A percentile compares a stretch with the other conserved stretches of the same genome.
These are phyloP conservation scores for Leucozona laternaria DNA, from an alignment of 2,888 invertebrate genomes.

Conservation along the genomic window DNA sequence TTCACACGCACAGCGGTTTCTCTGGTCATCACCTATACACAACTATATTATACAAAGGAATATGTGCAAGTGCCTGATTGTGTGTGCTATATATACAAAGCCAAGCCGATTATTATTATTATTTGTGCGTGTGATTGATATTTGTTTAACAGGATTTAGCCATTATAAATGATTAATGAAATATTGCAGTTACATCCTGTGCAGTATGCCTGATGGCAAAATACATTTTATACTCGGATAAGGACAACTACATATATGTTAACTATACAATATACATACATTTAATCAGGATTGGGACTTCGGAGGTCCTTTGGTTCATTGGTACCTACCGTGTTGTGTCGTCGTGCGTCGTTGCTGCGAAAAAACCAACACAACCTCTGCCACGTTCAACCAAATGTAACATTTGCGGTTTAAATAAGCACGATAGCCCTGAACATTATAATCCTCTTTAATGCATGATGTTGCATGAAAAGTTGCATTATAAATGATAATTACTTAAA, in stretches of 20 bases:
- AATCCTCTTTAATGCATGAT: slow-evolving; percentile 63
- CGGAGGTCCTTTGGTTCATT: neutral
- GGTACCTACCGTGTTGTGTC: neutral
- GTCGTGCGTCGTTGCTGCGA: neutral
- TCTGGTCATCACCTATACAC: slow-evolving; percentile 9
- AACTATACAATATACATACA: too few species aligned
- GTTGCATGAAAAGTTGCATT: slow-evolving; percentile 34
- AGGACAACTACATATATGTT: neutral
- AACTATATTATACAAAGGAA: neutral
- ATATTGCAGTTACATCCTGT: slow-evolving; percentile 67
- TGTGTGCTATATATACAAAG: slow-evolving; percentile 17
- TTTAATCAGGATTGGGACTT: neutral
- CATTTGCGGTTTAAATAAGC: slow-evolving; percentile 58
- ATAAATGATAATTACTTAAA: slow-evolving; percentile 31
- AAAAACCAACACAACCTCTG: neutral
- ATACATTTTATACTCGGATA: neutral
- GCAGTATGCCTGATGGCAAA: slow-evolving; percentile 45
- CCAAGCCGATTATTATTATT: slow-evolving; percentile 52
- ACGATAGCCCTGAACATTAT: slow-evolving; percentile 31
- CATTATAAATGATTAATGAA: slow-evolving; percentile 74
- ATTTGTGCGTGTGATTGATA: slow-evolving; percentile 72
- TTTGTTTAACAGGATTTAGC: slow-evolving; percentile 73
- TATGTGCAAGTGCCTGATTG: neutral
- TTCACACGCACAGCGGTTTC: slow-evolving; percentile 24
- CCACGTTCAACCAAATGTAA: slow-evolving; percentile 32